Conservation (phyloP, 2,888 invertebrate genomes). For the Ischnus inquisitorius region DNA sequence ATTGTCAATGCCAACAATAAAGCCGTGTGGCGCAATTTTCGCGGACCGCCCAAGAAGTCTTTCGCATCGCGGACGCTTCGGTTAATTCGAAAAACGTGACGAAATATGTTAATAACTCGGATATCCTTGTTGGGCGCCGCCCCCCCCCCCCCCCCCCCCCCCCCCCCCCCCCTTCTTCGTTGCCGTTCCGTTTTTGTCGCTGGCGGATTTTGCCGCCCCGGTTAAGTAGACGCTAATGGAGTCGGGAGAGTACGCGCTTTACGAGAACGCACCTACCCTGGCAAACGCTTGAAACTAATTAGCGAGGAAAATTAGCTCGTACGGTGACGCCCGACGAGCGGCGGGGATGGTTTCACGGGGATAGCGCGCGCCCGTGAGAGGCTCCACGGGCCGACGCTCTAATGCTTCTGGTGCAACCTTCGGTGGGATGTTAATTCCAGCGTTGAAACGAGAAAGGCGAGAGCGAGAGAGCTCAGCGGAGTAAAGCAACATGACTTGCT, state of each 20-base stretch:
- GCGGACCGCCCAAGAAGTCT: too few species aligned
- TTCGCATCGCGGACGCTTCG: not conserved
- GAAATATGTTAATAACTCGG: conserved; percentile 49
- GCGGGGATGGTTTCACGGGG: not conserved
- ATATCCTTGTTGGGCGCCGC: conserved; percentile 5
- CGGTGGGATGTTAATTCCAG: conserved; percentile 60
- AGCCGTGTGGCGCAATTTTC: too few species aligned
- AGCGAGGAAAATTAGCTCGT: conserved; percentile 70
- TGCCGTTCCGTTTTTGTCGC: not conserved
- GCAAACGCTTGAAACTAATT: conserved; percentile 72
- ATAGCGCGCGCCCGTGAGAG: conserved; percentile 21
- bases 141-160: not conserved
- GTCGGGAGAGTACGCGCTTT: conserved; percentile 49
- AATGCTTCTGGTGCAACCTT: conserved; percentile 47
- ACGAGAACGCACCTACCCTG: conserved; percentile 59
- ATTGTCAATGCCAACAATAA: too few species aligned
- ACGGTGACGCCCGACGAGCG: conserved; percentile 59
- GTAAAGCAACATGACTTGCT: conserved; percentile 49
- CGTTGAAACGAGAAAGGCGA: conserved; percentile 29
- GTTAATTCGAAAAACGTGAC: conserved; percentile 31
- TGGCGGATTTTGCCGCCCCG: conserved; percentile 25
- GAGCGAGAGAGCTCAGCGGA: conserved; percentile 19
- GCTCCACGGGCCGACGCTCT: conserved; percentile 14
- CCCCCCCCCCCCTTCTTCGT: too few species aligned
- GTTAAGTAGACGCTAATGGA: conserved; percentile 61